Conservation (phyloP, 2,797 vertebrate genomes). For the Acipenser oxyrinchus region DNA sequence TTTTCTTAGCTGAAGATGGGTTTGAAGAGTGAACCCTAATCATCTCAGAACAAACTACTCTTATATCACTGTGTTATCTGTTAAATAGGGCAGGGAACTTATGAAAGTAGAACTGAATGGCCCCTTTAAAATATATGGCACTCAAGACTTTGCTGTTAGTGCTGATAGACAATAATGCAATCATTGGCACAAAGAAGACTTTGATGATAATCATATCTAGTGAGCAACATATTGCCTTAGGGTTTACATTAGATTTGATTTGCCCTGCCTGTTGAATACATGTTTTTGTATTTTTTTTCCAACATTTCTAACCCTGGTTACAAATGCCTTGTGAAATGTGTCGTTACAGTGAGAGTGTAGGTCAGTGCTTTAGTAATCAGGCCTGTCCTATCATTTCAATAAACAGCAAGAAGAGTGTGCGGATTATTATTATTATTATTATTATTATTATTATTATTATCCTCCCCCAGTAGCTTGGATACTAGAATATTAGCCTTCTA, state of each 20-base stretch:
- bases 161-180: neutral
- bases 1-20: too few relatives aligned
- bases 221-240: neutral
- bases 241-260: conserved; percentile 3
- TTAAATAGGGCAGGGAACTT: too few relatives aligned
- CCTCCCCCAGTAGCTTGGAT: too few relatives aligned
- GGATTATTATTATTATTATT: too few relatives aligned
- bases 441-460: too few relatives aligned
- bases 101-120: too few relatives aligned
- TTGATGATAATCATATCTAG: neutral
- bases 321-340: too few relatives aligned
- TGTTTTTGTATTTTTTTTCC: neutral
- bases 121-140: too few relatives aligned
- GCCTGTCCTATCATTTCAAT: neutral
- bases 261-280: neutral
- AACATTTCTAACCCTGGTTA: neutral
- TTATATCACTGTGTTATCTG: too few relatives aligned
- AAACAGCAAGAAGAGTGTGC: neutral
- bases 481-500: too few relatives aligned
- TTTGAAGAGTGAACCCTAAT: too few relatives aligned
- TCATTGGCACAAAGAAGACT: conserved; percentile 4
- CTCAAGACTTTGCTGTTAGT: neutral
- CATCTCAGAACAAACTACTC: too few relatives aligned
- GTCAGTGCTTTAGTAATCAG: neutral
- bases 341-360: neutral